Conservation (phyloP, 2,888 invertebrate genomes). For the Agonopterix alstromeriana region DNA sequence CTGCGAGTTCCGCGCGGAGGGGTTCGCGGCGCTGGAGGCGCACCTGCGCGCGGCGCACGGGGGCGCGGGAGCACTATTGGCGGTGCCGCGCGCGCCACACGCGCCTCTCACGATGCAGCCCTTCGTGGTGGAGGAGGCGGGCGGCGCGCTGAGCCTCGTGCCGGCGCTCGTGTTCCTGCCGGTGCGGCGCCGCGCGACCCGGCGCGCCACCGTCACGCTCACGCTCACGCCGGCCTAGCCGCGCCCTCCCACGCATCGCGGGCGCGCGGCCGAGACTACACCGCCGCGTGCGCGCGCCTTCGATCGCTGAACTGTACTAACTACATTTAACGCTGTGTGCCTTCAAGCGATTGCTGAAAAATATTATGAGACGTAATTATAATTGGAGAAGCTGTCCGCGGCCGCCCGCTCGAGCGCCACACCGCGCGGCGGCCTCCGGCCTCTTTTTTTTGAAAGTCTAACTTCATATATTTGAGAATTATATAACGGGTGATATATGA, state of each 20-base stretch:
- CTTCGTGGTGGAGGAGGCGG: conserved; percentile 85
- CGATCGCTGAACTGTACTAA: conserved; percentile 72
- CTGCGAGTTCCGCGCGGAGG: conserved; percentile 66
- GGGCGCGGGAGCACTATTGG: conserved; percentile 69
- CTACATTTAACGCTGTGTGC: conserved; percentile 86
- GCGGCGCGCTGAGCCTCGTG: conserved; percentile 82
- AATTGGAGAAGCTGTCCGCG: conserved; percentile 63
- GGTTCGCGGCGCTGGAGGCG: conserved; percentile 65
- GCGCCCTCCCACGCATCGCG: conserved; percentile 19
- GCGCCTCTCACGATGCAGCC: conserved; percentile 92
- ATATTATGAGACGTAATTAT: conserved; percentile 72
- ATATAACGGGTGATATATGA: conserved; percentile 77
- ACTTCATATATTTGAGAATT: conserved; percentile 75
- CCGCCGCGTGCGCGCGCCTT: conserved; percentile 49
- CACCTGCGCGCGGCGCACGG: conserved; percentile 69
- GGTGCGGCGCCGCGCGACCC: conserved; percentile 90
- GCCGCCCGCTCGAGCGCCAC: conserved; percentile 57
- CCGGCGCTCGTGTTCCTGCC: conserved; percentile 96
- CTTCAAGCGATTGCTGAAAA: conserved; percentile 87
- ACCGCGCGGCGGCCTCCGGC: conserved; percentile 59
- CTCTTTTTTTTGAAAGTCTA: conserved; percentile 61
- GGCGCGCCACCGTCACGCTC: conserved; percentile 93
- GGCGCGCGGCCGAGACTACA: conserved; percentile 46
- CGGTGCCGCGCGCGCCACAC: conserved; percentile 80
- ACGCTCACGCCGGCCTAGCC: conserved; percentile 93